Base-by-base conservation (phyloP, 2,888 invertebrate genomes). In the Troides aeacus region DNA sequence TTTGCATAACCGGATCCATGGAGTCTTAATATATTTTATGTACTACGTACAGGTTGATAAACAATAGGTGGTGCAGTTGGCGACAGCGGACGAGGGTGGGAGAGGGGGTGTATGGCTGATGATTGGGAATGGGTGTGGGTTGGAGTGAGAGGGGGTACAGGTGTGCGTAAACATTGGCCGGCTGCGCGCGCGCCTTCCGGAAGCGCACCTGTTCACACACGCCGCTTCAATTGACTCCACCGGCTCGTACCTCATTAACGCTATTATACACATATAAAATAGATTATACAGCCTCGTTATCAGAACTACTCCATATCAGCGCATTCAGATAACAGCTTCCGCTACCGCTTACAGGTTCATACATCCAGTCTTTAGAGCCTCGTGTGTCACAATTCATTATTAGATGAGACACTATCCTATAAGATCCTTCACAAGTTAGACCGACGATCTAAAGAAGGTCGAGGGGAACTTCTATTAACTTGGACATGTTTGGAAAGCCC, bases 151-250 rank as follows among this genome's bases (percentile, higher is more conserved):
- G 1, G 21, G 17, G 46, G 8, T 4, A 18, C 50, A 62, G 66
- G 58, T 62, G 56, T 39, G 57, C 67, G 73, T 72, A 72, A 74
- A 74, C 70, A 74, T 67, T 63, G 64, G 64, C 66, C 30, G 58
- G 21, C 42, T 59, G 68, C 66, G 68, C 64, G 68, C 53, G 65
- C 66, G 64, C 59, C 66, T 30, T 64, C 65, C 66, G 70, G 70
- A 58, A 58, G 53, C 57, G 67, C 74, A 74, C 72, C 74, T 73
- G 74, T 69, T 71, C 71, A 73, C 70, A 74, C 70, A 73, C 59
- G 59, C 36, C 64, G 67, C 66, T 18, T 59, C 61, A 66, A 62
- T 62, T 59, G 30, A 39, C 64, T 56, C 23, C 61, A 59, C 59
- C 12, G 17, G 62, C 66, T 57, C 10, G 36, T 53, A 36, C 46